Percentiles rank a stretch among this genome's conserved stretches.
Conservation (phyloP, 2,888 invertebrate species). For the Sarcophaga caerulescens region DNA sequence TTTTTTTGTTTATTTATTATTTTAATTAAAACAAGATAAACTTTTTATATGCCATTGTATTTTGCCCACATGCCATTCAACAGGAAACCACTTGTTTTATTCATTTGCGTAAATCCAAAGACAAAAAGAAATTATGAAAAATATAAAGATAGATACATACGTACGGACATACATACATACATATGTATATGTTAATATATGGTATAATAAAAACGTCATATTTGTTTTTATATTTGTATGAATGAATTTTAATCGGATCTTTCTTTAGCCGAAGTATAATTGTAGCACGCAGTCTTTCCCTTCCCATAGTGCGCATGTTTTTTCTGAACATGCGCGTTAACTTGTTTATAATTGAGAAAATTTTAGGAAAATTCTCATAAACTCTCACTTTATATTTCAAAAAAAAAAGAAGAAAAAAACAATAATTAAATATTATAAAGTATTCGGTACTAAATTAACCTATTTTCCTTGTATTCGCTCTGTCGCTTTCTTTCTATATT, state of each 20-base stretch:
- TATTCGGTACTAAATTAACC: slow-evolving; percentile 4
- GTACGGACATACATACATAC: too few relatives aligned
- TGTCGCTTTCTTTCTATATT: background rate
- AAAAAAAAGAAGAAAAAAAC: too few relatives aligned
- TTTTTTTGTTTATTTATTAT: too few relatives aligned
- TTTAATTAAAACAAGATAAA: too few relatives aligned
- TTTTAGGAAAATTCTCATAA: background rate
- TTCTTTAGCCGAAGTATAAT: background rate
- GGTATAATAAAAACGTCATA: background rate
- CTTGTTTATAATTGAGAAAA: slow-evolving; percentile 52
- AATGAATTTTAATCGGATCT: too few relatives aligned
- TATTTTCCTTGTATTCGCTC: background rate
- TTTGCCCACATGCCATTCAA: background rate
- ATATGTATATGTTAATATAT: too few relatives aligned
- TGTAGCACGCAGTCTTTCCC: slow-evolving; percentile 10
- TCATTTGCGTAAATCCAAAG: background rate
- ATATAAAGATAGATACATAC: too few relatives aligned
- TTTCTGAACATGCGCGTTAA: slow-evolving; percentile 42
- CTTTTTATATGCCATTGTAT: too few relatives aligned
- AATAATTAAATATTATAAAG: too few relatives aligned
- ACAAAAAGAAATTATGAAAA: background rate
- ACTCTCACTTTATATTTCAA: too few relatives aligned
- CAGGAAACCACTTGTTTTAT: slow-evolving; percentile 35
- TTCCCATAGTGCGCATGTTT: slow-evolving; percentile 36
- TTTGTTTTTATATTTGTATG: slow-evolving; percentile 16